Evolutionary conservation across 2,797 vertebrate genomes (phyloP).

Genomic region (Urophycis tenuis): DNA sequence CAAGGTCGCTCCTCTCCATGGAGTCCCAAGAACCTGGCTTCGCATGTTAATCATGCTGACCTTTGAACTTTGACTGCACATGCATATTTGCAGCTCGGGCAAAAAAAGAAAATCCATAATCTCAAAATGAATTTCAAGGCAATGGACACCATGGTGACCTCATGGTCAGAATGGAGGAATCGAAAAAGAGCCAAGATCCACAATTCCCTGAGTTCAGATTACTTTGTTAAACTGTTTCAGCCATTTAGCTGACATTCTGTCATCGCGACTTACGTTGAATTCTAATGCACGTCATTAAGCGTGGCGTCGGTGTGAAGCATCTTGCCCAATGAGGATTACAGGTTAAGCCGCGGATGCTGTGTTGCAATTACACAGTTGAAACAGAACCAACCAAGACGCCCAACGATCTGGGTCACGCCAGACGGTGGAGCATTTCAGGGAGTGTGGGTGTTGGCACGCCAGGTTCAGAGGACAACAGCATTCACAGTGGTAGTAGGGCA

Average conservation of each 20-base stretch:
- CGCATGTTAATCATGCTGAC: background rate
- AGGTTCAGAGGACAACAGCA: background rate
- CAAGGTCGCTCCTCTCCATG: no score
- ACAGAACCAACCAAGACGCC: background rate
- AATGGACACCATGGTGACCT: background rate
- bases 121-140: background rate
- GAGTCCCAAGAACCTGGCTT: background rate
- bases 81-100: background rate
- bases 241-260: background rate
- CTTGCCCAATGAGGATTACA: background rate
- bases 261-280: background rate
- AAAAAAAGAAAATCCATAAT: background rate
- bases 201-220: background rate
- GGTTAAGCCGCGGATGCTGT: background rate
- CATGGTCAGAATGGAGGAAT: background rate
- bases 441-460: no score
- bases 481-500: no score
- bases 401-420: no score
- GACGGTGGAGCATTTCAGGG: no score
- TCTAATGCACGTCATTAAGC: background rate
- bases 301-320: no score
- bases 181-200: background rate
- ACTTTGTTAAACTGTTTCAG: background rate
- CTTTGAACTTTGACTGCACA: background rate
- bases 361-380: background rate